Evolutionary conservation across 2,113 vertebrate species (phyloP), one percentile per base, ranked within the genome.

Genomic region (Suricata suricatta): DNA sequence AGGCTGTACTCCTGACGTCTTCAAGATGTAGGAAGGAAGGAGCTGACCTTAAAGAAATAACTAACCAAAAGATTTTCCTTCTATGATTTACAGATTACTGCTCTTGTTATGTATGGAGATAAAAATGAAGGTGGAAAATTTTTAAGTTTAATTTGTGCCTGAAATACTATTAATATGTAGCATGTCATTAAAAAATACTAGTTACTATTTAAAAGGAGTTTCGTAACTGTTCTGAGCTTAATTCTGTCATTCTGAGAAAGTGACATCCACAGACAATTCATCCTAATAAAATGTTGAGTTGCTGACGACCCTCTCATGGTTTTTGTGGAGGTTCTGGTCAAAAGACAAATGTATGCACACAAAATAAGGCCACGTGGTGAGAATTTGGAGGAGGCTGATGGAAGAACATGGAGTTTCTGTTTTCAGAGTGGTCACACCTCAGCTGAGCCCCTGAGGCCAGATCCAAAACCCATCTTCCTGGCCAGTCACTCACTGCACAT

Each of bases 161-260:
- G 44, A 85, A 72, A 87, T 66, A 7, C 71, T 68, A 79, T 41
- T 88, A 91, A 2, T 91, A 23, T 29, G 21, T 63, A 38, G 11
- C 57, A 11, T 77, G 11, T 41, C 29, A 57, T 88, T 64, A 19
- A 41, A 41, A 74, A 77, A 35, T 35, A 57, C 23, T 47, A 80
- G 25, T 11, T 74, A 68, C 64, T 66, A 19, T 87, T 82, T 64
- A 85, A 81, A 92, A 35, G 14, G 31, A 15, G 14, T 76, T 94
- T 76, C 15, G 1, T 82, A 63, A 44, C 57, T 19, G 1, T 66
- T 94, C 52, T 54, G 50, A 60, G 63, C 72, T 63, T 33, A 27
- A 11, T 68, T 89, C 33, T 87, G 16, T 85, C 63, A 80, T 85
- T 92, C 71, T 54, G 60, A 95, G 94, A 29, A 50, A 81, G 64